Conservation (phyloP, 2,888 invertebrate species). For the Eilema sororculum region DNA sequence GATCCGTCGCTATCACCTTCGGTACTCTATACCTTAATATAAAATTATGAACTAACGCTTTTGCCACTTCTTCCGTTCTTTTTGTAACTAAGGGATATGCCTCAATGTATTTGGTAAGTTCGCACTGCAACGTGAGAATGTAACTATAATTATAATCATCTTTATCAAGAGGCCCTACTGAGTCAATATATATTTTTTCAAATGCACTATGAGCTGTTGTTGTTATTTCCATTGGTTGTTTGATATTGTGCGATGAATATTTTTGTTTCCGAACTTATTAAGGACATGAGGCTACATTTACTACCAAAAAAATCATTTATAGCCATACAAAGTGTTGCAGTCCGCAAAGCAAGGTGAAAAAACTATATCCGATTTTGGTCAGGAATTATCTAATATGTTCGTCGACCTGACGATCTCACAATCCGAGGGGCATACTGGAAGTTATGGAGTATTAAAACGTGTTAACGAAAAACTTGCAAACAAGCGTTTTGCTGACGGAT, state of each 20-base stretch:
- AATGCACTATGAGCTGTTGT: not conserved
- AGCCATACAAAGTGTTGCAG: no score
- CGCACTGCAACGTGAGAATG: not conserved
- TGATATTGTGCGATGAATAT: not conserved
- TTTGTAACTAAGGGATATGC: not conserved
- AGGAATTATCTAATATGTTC: no score
- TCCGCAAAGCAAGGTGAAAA: no score
- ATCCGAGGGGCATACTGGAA: no score
- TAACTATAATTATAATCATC: not conserved
- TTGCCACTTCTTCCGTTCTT: not conserved
- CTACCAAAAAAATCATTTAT: no score
- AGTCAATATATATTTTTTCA: slow-evolving; percentile 12
- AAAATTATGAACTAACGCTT: not conserved
- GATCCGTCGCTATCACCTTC: not conserved
- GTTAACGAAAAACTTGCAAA: no score
- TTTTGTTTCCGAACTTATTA: no score
- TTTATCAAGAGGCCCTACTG: not conserved
- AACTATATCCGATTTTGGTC: no score
- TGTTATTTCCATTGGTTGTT: not conserved
- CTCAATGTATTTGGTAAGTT: not conserved
- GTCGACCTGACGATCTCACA: no score
- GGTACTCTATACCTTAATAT: slow-evolving; percentile 3
- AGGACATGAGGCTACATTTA: no score
- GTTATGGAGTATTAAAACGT: no score
- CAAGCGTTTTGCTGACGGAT: no score